Base-by-base conservation (phyloP, 2,113 vertebrate species). In the Dipodomys merriami region DNA sequence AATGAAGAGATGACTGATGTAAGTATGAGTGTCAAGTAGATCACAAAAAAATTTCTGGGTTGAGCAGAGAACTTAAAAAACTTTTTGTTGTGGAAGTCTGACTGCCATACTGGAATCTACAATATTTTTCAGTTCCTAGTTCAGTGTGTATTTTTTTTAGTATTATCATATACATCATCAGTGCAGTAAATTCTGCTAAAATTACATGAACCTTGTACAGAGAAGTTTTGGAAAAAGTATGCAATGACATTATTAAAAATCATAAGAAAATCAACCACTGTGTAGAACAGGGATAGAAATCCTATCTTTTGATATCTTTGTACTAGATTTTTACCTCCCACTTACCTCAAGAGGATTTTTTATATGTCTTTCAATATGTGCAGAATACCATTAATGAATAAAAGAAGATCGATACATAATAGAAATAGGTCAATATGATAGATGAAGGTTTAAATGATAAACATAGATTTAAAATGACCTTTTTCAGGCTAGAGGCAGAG, bases 1-100 rank as follows among this genome's bases (percentile, higher is more conserved):
- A 91, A 93, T 93, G 73, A 96, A 84, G 60, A 92, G 88, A 96
- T 97, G 86, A 69, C 74, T 93, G 94, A 96, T 96, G 93, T 27
- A 91, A 80, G 49, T 68, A 64, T 71, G 22, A 44, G 13, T 74
- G 86, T 93, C 20, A 72, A 60, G 65, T 67, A 84, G 27, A 74
- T 87, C 27, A 76, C 72, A 8, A 67, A 87, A 74, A 71, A 71
- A 1, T 71, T 68, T 57, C 72, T 20, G 5, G 30, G 77, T 49
- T 22, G 3, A 92, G 25, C 13, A 95, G 46, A 87, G 15, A 82
- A 33, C 67, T 86, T 60, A 65, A 85, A 5, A 5, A 16, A 60
- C 73, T 57, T 79, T 94, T 23, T 86, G 1, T 57, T 73, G n/a
- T 2, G 29, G 67, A 82, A 86, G 86, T 30, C 11, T 68, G 5